Percentiles rank a stretch among this genome's conserved stretches.
Conservation (phyloP, 2,113 vertebrate genomes). For the Phalacrocorax carbo region DNA sequence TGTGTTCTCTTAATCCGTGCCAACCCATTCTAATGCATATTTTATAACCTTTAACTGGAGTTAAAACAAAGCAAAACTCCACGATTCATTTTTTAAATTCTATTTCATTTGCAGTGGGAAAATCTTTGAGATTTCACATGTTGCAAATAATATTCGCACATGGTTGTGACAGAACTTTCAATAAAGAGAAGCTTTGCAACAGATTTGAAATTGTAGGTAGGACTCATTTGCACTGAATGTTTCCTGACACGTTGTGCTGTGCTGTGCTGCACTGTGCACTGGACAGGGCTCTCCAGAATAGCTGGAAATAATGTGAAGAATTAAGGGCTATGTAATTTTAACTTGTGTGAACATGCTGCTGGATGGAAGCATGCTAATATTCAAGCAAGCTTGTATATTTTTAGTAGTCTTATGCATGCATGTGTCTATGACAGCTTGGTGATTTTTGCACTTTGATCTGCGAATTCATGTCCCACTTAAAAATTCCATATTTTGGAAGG, state of each 20-base stretch:
- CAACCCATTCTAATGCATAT: constrained; percentile 52
- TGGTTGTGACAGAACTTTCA: background rate
- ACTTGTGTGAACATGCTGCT: constrained; percentile 16
- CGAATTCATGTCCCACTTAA: constrained; percentile 41
- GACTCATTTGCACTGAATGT: background rate
- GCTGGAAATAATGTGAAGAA: constrained; percentile 5
- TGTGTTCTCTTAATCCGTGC: constrained; percentile 52
- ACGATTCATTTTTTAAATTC: background rate
- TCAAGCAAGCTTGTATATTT: constrained; percentile 23
- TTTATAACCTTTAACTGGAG: constrained; percentile 50
- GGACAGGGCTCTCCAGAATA: background rate
- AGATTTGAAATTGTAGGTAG: background rate
- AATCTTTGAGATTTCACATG: constrained; percentile 10
- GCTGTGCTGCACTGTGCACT: background rate
- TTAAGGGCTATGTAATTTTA: background rate
- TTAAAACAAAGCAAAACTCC: constrained; percentile 28
- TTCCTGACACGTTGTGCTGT: background rate
- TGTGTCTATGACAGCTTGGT: constrained; percentile 54
- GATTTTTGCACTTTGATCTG: constrained; percentile 64
- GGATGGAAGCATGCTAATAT: constrained; percentile 22
- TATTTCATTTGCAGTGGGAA: constrained; percentile 21
- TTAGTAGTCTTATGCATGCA: constrained; percentile 25
- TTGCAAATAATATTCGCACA: background rate
- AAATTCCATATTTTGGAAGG: constrained; percentile 17
- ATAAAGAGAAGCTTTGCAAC: background rate